Conservation (phyloP, 2,113 vertebrate species). For the Rhinolophus ferrumequinum region DNA sequence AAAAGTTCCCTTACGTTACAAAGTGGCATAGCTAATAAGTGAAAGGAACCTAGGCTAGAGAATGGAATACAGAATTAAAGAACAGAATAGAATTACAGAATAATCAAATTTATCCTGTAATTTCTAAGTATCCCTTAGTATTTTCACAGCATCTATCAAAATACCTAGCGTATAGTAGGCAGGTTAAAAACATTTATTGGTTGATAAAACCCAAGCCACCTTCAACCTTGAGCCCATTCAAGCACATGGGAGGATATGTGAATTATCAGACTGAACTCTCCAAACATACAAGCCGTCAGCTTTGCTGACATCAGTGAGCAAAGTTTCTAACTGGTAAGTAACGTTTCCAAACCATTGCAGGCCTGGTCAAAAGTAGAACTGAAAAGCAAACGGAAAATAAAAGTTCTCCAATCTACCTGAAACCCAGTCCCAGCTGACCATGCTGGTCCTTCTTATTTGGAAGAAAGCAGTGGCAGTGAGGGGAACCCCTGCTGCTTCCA, state of each 20-base stretch:
- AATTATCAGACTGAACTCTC: neutral
- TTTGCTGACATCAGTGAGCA: neutral
- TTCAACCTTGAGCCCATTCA: neutral
- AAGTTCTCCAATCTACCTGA: neutral
- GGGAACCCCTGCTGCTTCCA: neutral
- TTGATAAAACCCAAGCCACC: neutral
- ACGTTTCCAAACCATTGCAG: neutral
- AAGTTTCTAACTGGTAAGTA: neutral
- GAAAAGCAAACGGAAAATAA: slow-evolving; percentile 9
- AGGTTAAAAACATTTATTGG: neutral
- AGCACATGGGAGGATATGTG: neutral
- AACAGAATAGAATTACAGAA: neutral
- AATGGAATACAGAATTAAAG: neutral
- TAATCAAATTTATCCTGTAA: neutral
- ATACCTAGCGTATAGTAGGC: neutral
- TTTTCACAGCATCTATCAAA: neutral
- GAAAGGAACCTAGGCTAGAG: neutral
- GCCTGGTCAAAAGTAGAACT: neutral
- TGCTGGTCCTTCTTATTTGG: neutral
- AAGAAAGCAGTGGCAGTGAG: neutral
- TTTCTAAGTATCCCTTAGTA: neutral
- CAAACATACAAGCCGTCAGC: neutral
- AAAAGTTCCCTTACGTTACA: neutral
- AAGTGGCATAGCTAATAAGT: neutral
- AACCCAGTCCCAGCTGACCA: neutral